Evolutionary conservation across 1,140 invertebrate species (phyloP).

Genomic region (Neodiprion virginianus): DNA sequence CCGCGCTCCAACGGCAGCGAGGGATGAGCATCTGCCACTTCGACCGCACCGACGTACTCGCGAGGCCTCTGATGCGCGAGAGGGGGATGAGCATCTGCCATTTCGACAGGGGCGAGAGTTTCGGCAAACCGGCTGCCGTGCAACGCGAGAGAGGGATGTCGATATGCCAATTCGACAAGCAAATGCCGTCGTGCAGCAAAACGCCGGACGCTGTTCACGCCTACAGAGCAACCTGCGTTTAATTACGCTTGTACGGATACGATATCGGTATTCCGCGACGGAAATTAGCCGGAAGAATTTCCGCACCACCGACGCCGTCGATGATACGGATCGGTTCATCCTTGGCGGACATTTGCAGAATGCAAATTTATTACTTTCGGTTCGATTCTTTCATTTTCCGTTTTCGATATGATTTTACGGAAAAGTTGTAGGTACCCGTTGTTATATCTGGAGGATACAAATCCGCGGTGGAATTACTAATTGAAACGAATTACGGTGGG

Average conservation of each 20-base stretch:
- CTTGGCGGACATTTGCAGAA: too few species aligned
- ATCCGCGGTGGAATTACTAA: too few species aligned
- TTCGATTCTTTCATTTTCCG: too few species aligned
- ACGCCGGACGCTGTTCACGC: conserved; percentile 45
- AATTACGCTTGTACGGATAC: conserved; percentile 10
- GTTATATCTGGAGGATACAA: too few species aligned
- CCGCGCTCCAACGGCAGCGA: conserved; percentile 29
- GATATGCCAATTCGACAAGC: conserved; percentile 49
- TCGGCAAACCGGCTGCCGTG: conserved; percentile 39
- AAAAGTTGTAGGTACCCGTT: too few species aligned
- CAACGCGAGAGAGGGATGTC: conserved; percentile 46
- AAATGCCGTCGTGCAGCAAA: conserved; percentile 48
- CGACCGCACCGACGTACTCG: conserved; percentile 44
- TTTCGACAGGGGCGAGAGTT: conserved; percentile 42
- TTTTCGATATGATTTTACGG: too few species aligned
- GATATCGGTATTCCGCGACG: too few species aligned
- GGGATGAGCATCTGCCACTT: conserved; percentile 35
- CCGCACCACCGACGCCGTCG: too few species aligned
- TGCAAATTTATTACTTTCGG: too few species aligned
- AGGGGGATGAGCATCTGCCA: conserved; percentile 52
- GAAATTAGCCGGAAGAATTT: too few species aligned
- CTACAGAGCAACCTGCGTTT: conserved; percentile 53
- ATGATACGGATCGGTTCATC: too few species aligned
- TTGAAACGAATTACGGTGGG: too few species aligned
- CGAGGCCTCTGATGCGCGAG: conserved; percentile 37